Evolutionary conservation across 2,113 vertebrate genomes (phyloP).

Genomic region (Myotis yumanensis): DNA sequence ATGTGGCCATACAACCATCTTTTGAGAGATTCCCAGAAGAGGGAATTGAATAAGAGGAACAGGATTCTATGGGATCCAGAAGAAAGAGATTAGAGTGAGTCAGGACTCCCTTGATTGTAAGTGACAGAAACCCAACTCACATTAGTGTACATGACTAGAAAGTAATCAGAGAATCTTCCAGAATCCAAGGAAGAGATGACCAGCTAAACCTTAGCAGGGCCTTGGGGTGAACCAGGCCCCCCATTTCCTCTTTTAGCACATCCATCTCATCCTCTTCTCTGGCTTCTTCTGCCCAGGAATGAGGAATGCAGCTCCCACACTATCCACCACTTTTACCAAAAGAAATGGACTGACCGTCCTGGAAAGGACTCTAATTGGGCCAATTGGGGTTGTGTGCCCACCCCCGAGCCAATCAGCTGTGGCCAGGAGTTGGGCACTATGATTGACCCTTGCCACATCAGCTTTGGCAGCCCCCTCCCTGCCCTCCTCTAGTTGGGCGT

Average conservation of each 20-base stretch:
- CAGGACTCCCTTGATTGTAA: not conserved
- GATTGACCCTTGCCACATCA: not conserved
- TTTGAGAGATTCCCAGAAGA: not conserved
- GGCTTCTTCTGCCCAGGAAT: not conserved
- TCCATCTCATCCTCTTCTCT: not conserved
- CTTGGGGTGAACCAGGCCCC: not conserved
- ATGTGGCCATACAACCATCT: not conserved
- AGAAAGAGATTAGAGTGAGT: not conserved
- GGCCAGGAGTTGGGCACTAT: not conserved
- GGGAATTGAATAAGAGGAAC: not conserved
- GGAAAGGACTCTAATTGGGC: not conserved
- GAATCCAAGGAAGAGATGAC: not conserved
- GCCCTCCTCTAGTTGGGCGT: rapidly evolving
- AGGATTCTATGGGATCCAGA: not conserved
- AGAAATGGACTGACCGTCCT: not conserved
- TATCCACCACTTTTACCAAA: not conserved
- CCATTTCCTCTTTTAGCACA: not conserved
- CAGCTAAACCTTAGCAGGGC: not conserved
- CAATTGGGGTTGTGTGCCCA: no score
- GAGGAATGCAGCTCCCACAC: not conserved
- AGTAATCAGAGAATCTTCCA: not conserved
- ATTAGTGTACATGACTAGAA: not conserved
- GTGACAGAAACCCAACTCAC: not conserved
- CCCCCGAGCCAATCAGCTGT: not conserved
- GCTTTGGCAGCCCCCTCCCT: not conserved